phyloP scores from a whole-genome alignment of 2,888 invertebrate species.

The Litoditis marina region DNA sequence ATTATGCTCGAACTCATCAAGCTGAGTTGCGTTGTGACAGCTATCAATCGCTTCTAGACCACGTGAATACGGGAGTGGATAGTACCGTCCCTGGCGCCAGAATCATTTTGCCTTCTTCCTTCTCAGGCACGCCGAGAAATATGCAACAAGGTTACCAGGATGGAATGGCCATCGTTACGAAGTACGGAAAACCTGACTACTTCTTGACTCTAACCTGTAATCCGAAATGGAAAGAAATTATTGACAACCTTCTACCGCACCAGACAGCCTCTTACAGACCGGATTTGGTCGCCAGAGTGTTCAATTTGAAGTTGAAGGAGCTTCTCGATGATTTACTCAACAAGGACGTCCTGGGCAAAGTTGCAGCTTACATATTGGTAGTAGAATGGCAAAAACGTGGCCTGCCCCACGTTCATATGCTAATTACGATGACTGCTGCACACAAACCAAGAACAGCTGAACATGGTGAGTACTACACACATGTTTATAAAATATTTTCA shows the following conservation, averaged over 20 bases:
- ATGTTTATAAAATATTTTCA: no score
- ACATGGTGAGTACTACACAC: conserved; percentile 12
- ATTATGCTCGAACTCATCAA: conserved; percentile 59
- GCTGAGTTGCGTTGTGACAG: conserved; percentile 44
- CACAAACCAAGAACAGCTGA: conserved; percentile 30
- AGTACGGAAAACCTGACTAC: conserved; percentile 50
- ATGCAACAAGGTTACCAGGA: conserved; percentile 49
- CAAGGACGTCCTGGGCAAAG: conserved; percentile 36
- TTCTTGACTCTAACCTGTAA: conserved; percentile 62
- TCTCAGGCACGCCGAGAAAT: conserved; percentile 61
- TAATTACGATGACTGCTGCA: conserved; percentile 44
- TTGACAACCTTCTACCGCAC: conserved; percentile 24
- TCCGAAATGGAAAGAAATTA: conserved; percentile 58
- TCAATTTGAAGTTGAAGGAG: conserved; percentile 42
- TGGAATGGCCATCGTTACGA: conserved; percentile 50
- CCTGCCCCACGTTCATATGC: conserved; percentile 52
- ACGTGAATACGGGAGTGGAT: background rate
- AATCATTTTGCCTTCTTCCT: conserved; percentile 51
- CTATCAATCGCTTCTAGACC: conserved; percentile 23
- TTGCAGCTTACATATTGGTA: conserved; percentile 35
- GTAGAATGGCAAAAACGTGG: conserved; percentile 60
- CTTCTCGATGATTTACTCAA: conserved; percentile 40
- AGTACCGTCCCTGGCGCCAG: conserved; percentile 33
- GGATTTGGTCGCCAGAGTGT: conserved; percentile 48
- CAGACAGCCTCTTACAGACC: conserved; percentile 38